phyloP scores from a whole-genome alignment of 2,888 invertebrate genomes.

The Philopedon plagiatum region DNA sequence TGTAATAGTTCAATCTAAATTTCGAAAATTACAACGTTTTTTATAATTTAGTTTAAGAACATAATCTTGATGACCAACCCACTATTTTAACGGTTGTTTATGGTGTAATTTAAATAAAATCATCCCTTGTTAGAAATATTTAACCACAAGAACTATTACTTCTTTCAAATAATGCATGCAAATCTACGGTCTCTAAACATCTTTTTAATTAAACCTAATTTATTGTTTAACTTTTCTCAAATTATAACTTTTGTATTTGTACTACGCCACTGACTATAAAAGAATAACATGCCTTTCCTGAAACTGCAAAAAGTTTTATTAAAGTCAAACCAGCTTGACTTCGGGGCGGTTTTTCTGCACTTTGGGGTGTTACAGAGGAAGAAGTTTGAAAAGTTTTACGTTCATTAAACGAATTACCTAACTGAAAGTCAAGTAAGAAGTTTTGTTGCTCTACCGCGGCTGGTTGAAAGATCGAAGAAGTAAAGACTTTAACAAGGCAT shows the following conservation, averaged over 20 bases:
- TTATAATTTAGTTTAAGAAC: too few species aligned
- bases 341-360: slow-evolving; percentile 15
- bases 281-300: not conserved
- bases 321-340: not conserved
- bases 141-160: too few species aligned
- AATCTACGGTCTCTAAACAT: too few species aligned
- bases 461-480: not conserved
- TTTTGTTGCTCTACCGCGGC: not conserved
- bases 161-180: too few species aligned
- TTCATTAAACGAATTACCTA: slow-evolving; percentile 8
- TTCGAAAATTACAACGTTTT: too few species aligned
- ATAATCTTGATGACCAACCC: too few species aligned
- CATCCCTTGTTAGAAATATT: too few species aligned
- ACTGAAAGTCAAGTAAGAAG: not conserved
- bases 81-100: too few species aligned
- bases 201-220: too few species aligned
- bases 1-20: too few species aligned
- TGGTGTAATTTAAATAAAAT: too few species aligned
- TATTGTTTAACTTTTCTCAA: too few species aligned
- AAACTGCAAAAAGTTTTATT: slow-evolving; percentile 9
- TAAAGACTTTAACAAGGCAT: not conserved
- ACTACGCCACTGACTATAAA: not conserved
- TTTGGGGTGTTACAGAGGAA: not conserved
- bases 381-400: not conserved
- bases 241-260: not conserved